Evolutionary conservation across 2,797 vertebrate genomes (phyloP).

Genomic region (Crenuchus spilurus): DNA sequence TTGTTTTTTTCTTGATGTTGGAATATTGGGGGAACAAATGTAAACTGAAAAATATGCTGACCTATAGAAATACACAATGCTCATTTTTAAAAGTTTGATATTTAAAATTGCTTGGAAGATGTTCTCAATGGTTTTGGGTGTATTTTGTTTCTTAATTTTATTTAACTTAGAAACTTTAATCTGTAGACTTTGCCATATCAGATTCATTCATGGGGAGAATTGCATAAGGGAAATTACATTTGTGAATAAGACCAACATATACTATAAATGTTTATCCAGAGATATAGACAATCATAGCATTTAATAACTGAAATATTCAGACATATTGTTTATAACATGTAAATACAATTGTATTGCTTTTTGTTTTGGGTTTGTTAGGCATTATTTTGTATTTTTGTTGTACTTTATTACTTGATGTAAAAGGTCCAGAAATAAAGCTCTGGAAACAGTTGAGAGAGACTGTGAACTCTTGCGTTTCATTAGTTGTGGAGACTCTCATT

Average conservation of each 20-base stretch:
- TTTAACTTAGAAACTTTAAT: constrained; percentile 25
- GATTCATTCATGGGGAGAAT: constrained; percentile 35
- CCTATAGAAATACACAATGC: constrained; percentile 10
- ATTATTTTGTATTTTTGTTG: constrained; percentile 99
- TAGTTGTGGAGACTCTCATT: no score
- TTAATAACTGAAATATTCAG: constrained; percentile 90
- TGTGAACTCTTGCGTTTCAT: background rate
- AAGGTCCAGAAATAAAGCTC: constrained; percentile 99
- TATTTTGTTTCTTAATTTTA: constrained; percentile 24
- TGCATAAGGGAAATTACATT: constrained; percentile 63
- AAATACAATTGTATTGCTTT: constrained; percentile 90
- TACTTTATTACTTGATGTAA: constrained; percentile 99
- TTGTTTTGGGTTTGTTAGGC: constrained; percentile 83
- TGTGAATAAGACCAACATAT: constrained; percentile 80
- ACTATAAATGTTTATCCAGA: constrained; percentile 83
- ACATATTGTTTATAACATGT: constrained; percentile 98
- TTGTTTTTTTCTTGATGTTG: no score
- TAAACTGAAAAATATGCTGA: constrained; percentile 26
- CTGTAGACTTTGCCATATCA: constrained; percentile 10
- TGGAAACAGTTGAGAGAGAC: constrained; percentile 82
- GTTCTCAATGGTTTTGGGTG: constrained; percentile 20
- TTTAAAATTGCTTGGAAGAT: constrained; percentile 25
- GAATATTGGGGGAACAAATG: background rate
- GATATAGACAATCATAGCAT: constrained; percentile 96
- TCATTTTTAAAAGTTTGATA: constrained; percentile 7